Evolutionary conservation across 2,113 vertebrate species (phyloP), one percentile per base, ranked within the genome.

Genomic region (Eulacestoma nigropectus): DNA sequence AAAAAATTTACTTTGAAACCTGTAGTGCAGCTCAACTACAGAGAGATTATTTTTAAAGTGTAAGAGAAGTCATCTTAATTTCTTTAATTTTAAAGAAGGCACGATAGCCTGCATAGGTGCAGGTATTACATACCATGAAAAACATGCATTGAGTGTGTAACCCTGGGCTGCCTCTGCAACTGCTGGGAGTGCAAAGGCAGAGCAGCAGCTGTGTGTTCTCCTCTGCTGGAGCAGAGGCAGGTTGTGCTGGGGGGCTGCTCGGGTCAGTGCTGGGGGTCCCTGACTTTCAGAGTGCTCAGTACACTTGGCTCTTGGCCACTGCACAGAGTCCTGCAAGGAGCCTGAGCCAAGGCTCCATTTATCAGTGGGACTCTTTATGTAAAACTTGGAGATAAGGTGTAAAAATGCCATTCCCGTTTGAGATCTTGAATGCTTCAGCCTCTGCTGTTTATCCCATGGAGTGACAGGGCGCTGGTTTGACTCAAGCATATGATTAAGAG

Each of bases 101-200:
- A 4, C 52, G 25, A 6, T 37, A 65, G 16, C 35, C 32, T 87
- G 74, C 7, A 5, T 15, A 10, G 20, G 16, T 33, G 12, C 15
- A 27, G 10, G 18, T 27, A 2, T 47, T 56, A 2, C 2, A 11
- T 15, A 5, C 10, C 4, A 1, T 14, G 23, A 19, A 39, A 70
- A 17, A 22, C 1, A 1, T 3, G 1, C 12, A 6, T 10, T 22
- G 63, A 4, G n/a, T 35, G 41, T 4, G n/a, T 3, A 44, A 18
- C 41, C 27, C 35, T 19, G 30, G 20, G 21, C 16, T 49, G 37
- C 52, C 1, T 82, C 39, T 62, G 35, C 17, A 10, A 3, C 26
- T 63, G 41, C 73, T 47, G 53, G 60, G 23, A 76, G 72, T 6
- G 22, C 6, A 27, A 11, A 62, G 69, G 53, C 53, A 84, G 65